A percentile compares a stretch with the other conserved stretches of the same genome.
Evolutionary conservation across 2,888 invertebrate species (phyloP).

Genomic region (Agrilus cyanescens): DNA sequence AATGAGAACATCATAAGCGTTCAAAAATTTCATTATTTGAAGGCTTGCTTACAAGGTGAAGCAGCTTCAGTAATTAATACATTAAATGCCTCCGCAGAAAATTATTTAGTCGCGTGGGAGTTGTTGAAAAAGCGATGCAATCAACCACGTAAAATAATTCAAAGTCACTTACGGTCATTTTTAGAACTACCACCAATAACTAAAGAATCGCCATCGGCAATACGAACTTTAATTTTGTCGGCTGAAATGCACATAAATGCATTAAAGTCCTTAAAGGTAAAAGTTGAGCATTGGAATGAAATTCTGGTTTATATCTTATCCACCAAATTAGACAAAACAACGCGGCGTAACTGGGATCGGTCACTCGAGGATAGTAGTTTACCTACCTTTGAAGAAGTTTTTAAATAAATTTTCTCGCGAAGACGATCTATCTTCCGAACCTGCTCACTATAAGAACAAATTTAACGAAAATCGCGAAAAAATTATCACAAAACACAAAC

Average conservation of each 20-base stretch:
- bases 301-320: conserved; percentile 3
- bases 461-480: too few species aligned
- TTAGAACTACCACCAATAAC: conserved; percentile 4
- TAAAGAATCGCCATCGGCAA: conserved; percentile 4
- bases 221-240: conserved; percentile 5
- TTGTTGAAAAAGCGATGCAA: conserved; percentile 7
- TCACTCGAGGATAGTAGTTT: too few species aligned
- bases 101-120: conserved; percentile 9
- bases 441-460: too few species aligned
- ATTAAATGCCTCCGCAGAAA: conserved; percentile 3
- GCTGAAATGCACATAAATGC: conserved; percentile 4
- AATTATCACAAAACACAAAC: too few species aligned
- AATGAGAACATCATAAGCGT: conserved; percentile 2
- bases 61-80: conserved; percentile 8
- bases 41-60: conserved; percentile 5
- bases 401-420: too few species aligned
- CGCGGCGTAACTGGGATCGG: conserved; percentile 4
- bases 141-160: conserved; percentile 5
- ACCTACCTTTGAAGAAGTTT: too few species aligned
- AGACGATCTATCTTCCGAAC: too few species aligned
- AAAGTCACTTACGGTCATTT: conserved; percentile 8
- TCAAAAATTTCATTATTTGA: conserved; percentile 9
- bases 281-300: conserved; percentile 6
- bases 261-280: conserved; percentile 6
- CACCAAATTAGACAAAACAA: conserved; percentile 2